Conservation (phyloP, 30 jellyfish, hydroid and myxozoan species). For the Nemopilema nomurai region DNA sequence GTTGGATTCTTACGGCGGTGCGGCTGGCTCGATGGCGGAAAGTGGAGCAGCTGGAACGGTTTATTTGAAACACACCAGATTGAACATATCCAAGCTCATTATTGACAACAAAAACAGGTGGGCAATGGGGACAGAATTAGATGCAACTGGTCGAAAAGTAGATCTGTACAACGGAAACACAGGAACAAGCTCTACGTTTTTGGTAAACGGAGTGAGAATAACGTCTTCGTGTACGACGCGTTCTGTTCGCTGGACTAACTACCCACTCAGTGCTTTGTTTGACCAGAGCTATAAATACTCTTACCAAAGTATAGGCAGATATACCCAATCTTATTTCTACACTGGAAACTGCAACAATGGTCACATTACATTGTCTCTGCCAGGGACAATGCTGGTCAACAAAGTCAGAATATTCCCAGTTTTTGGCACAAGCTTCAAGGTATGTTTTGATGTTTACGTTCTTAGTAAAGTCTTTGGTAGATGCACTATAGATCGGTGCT, state of each 20-base stretch:
- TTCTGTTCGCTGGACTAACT: not conserved
- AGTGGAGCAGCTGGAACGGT: slow-evolving; percentile 66
- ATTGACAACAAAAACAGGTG: slow-evolving; percentile 56
- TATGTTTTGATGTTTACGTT: not conserved
- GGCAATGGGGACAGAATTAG: slow-evolving; percentile 64
- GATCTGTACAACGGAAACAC: slow-evolving; percentile 43
- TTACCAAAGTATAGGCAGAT: not conserved
- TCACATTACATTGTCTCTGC: not conserved
- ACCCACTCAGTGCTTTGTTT: slow-evolving; percentile 51
- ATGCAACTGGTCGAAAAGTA: slow-evolving; percentile 35
- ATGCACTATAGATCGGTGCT: no score
- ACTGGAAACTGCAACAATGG: slow-evolving; percentile 42
- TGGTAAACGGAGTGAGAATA: slow-evolving; percentile 29
- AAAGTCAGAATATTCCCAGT: slow-evolving; percentile 59
- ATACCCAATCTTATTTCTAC: slow-evolving; percentile 9
- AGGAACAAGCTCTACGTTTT: slow-evolving; percentile 30
- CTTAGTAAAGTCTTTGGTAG: not conserved
- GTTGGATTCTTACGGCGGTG: slow-evolving; percentile 59
- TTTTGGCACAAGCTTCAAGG: slow-evolving; percentile 54
- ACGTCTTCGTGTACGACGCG: slow-evolving; percentile 40
- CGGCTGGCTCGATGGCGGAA: slow-evolving; percentile 32
- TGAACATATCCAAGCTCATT: slow-evolving; percentile 43
- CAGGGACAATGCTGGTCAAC: slow-evolving; percentile 26
- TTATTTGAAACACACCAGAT: slow-evolving; percentile 14
- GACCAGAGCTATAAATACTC: slow-evolving; percentile 51